Evolutionary conservation across 2,888 invertebrate genomes (phyloP), one percentile per base, ranked within the genome.

Genomic region (Polyommatus iphigenia): DNA sequence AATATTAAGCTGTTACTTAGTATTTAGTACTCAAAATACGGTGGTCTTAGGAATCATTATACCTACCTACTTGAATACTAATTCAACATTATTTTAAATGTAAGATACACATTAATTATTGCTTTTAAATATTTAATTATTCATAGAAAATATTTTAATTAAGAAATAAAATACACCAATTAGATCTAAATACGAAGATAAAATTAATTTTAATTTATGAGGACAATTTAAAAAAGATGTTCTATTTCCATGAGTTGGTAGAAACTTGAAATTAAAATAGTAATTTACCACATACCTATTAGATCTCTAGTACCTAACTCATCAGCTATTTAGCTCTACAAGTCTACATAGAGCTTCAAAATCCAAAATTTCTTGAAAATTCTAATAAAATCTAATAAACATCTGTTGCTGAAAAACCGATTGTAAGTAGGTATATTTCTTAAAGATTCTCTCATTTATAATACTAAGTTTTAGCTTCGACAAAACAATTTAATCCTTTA

Each of bases 51-150:
- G 15, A 50, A 15, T 50, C 3, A 50, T 15, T 13, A 50, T 50
- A 18, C 4, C 59, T 50, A 18, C 4, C 59, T 3, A 59, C 20
- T 62, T 8, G 59, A 7, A n/a, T 8, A 59, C 54, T 54, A 8
- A 59, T 59, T 59, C 20, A 59, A n/a, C 59, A 59, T 2, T 59
- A 8, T 59, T 59, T 36, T 24, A 24, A 24, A 59, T 20, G 59
- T 13, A 20, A 67, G 41, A 15, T 41, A 29, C 10, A 29, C 50
- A 20, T 6, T 24, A 50, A 75, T 67, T 67, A 75, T 67, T 67
- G 67, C 67, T 67, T 67, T 67, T 29, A 67, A 67, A 67, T 67
- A 67, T 67, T 67, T 29, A 67, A 29, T 29, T 67, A 67, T 50
- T n/a, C 41, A 5, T 41, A 24, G 13, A 73, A 24, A n/a, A 7